These are phyloP conservation scores for Drosophila elegans DNA, from an alignment of 1,140 invertebrate genomes.

Conservation along the genomic window DNA sequence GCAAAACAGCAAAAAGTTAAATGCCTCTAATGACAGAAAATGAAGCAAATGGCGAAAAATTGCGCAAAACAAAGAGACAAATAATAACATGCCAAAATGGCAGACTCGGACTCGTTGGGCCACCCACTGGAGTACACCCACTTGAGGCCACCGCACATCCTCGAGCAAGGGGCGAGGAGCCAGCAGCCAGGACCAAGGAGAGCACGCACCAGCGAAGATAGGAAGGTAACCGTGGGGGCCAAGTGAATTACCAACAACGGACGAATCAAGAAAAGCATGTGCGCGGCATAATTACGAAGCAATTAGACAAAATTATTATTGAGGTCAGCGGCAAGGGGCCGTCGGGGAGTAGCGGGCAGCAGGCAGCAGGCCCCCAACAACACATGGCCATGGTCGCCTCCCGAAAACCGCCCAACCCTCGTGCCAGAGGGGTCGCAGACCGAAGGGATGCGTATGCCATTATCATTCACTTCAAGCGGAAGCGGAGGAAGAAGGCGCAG, in stretches of 20 bases:
- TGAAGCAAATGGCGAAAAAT: conserved; percentile 80
- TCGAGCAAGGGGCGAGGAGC: background rate
- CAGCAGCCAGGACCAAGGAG: conserved; percentile 2
- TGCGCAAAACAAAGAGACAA: conserved; percentile 79
- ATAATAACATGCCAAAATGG: conserved; percentile 78
- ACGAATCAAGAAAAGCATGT: conserved; percentile 79
- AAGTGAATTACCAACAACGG: conserved; percentile 71
- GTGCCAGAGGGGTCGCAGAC: conserved; percentile 19
- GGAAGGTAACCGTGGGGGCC: conserved; percentile 18
- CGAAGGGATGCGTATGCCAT: conserved; percentile 73
- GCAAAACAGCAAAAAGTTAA: conserved; percentile 80
- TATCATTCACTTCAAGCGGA: conserved; percentile 50
- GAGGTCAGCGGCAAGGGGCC: conserved; percentile 56
- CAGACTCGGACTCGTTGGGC: too few species aligned
- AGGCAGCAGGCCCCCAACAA: conserved; percentile 24
- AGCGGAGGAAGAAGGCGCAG: conserved; percentile 18
- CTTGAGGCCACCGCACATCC: conserved; percentile 5
- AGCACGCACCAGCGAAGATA: conserved; percentile 35
- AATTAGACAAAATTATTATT: conserved; percentile 83
- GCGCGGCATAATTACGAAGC: conserved; percentile 82
- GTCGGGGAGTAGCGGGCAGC: conserved; percentile 2
- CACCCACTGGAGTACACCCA: conserved; percentile 6
- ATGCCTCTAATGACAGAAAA: conserved; percentile 81
- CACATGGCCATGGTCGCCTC: conserved; percentile 59
- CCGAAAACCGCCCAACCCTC: background rate